Percentiles rank a stretch among this genome's conserved stretches.
phyloP scores from a whole-genome alignment of 2,113 vertebrate species.

The Caretta caretta region DNA sequence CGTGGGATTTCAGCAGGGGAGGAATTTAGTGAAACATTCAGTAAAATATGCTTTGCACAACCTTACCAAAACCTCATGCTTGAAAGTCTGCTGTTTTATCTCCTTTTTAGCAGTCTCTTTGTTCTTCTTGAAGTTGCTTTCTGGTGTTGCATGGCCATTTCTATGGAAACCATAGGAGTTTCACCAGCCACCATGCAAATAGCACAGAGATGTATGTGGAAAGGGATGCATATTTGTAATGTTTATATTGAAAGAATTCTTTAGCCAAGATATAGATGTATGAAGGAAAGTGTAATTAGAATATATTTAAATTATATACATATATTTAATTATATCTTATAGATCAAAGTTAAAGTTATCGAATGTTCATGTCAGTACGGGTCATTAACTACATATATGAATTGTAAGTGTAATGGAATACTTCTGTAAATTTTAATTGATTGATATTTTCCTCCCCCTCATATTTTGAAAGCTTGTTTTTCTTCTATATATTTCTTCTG shows the following conservation, averaged over 20 bases:
- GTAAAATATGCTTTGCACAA: background rate
- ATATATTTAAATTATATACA: background rate
- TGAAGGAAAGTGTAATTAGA: background rate
- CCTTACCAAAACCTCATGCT: background rate
- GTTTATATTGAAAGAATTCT: background rate
- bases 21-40: background rate
- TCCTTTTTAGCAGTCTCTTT: background rate
- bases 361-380: background rate
- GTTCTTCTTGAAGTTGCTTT: background rate
- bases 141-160: background rate
- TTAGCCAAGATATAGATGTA: background rate
- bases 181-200: background rate
- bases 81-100: background rate
- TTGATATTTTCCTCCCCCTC: background rate
- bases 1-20: background rate
- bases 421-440: background rate
- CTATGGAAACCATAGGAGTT: background rate
- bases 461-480: background rate
- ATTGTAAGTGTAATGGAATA: background rate
- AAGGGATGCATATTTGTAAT: background rate
- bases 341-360: accelerated
- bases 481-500: background rate
- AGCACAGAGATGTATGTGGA: background rate
- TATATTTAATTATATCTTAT: accelerated
- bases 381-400: background rate